Conservation (phyloP, 2,113 vertebrate genomes). For the Centropus unirufus region DNA sequence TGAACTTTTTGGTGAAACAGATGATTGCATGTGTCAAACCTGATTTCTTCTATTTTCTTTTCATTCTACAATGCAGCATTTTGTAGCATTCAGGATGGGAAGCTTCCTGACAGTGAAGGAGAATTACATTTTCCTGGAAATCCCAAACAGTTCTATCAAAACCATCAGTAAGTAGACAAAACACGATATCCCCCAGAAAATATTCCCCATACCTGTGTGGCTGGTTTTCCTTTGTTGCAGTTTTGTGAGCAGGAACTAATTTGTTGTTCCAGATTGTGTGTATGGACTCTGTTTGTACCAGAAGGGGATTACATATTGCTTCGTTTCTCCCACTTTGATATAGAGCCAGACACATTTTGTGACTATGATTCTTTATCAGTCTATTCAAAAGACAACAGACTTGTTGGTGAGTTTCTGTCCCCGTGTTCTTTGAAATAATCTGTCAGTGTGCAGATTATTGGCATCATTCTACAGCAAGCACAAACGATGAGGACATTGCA, state of each 20-base stretch:
- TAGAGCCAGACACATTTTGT: conserved; percentile 78
- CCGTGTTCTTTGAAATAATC: neutral
- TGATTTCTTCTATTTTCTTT: neutral
- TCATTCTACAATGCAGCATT: conserved; percentile 50
- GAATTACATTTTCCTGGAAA: conserved; percentile 78
- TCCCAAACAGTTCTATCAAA: conserved; percentile 67
- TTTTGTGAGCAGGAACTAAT: neutral
- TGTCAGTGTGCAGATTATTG: neutral
- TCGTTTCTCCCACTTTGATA: conserved; percentile 76
- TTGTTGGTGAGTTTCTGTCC: conserved; percentile 75
- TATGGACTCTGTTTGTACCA: conserved; percentile 78
- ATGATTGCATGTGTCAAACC: neutral
- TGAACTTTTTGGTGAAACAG: neutral
- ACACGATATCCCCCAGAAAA: neutral
- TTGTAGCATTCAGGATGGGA: conserved; percentile 72
- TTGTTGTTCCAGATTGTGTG: conserved; percentile 73
- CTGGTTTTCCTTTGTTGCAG: neutral
- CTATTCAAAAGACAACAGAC: conserved; percentile 59
- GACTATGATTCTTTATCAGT: conserved; percentile 78
- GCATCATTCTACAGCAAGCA: neutral
- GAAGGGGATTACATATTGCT: conserved; percentile 73
- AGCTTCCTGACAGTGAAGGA: conserved; percentile 67
- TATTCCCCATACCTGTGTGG: accelerated
- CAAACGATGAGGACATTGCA: neutral
- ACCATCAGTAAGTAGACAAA: conserved; percentile 79